Conservation (phyloP, 2,113 vertebrate genomes). For the Hirundichthys speculiger region DNA sequence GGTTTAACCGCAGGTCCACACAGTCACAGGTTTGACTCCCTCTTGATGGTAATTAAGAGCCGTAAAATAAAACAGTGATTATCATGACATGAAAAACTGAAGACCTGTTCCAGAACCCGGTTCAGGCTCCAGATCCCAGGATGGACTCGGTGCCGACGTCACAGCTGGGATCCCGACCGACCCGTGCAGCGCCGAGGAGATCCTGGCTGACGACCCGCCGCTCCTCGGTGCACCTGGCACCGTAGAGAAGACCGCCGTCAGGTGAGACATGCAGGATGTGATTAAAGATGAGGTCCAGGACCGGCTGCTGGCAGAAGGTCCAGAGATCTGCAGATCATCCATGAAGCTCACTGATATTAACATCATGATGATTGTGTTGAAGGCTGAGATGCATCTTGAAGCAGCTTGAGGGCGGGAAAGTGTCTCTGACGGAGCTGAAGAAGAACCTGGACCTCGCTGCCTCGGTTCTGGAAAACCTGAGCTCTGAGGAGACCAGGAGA, state of each 20-base stretch:
- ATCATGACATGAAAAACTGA: too few relatives aligned
- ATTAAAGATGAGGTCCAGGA: too few relatives aligned
- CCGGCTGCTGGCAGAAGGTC: too few relatives aligned
- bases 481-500: slow-evolving; percentile 91
- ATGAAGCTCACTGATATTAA: too few relatives aligned
- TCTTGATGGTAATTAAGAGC: too few relatives aligned
- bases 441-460: slow-evolving; percentile 96
- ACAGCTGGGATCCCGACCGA: slow-evolving; percentile 79
- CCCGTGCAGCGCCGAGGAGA: slow-evolving; percentile 85
- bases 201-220: slow-evolving; percentile 88
- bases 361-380: slow-evolving; percentile 14
- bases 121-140: slow-evolving; percentile 91
- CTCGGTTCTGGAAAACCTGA: slow-evolving; percentile 90
- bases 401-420: slow-evolving; percentile 92
- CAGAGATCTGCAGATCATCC: too few relatives aligned
- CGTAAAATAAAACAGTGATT: too few relatives aligned
- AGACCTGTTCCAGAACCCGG: too few relatives aligned
- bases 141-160: slow-evolving; percentile 85
- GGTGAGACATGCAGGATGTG: too few relatives aligned
- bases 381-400: slow-evolving; percentile 93
- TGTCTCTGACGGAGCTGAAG: slow-evolving; percentile 90
- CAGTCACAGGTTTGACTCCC: too few relatives aligned
- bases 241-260: slow-evolving; percentile 90
- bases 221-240: slow-evolving; percentile 85
- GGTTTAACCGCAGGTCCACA: too few relatives aligned